Base-by-base conservation (phyloP, 2,797 vertebrate species). In the Emydoidea blandingii region DNA sequence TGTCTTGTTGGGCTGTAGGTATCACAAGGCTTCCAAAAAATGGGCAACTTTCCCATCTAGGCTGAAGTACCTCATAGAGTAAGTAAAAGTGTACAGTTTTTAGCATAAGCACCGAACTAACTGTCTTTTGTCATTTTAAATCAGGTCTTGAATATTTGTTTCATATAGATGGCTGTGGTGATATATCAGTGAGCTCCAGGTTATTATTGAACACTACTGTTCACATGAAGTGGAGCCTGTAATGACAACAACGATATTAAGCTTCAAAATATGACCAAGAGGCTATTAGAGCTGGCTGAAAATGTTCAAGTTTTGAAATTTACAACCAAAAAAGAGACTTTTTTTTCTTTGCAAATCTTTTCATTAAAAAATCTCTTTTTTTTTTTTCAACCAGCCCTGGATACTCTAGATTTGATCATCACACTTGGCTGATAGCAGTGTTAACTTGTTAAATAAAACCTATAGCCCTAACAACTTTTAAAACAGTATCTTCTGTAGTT, bases 401-500 rank as follows among this genome's bases (percentile, higher is more conserved):
- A 8, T 29, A 4, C 12, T 47, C 1, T 21, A 6, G 23, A 29
- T 65, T 29, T 80, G 4, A 59, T 79, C 90, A 16, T 68, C 34
- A 49, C n/a, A 37, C n/a, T 65, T 82, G 49, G 4, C 74, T 78
- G 44, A 16, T 78, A 29, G 12, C 62, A 59, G 5, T 90, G 34
- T 16, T 84, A 91, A 96, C 49, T 89, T 79, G 49, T 18, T 96
- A 93, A 96, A 94, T 95, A 94, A 96, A 96, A 79, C 5, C 19
- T 23, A 6, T 47, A 92, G 10, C 4, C 47, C 29, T 84, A 79
- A 62, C 82, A 89, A 52, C 47, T 80, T 80, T 31, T 31, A 59
- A 25, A 97, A 87, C 15, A 94, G 87, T 59, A 91, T 50, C 81
- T 83, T 87, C 57, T 91, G 90, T 79, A 93, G 92, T 90, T 95